phyloP scores from a whole-genome alignment of 2,888 invertebrate genomes.

The Lycia hirtaria region DNA sequence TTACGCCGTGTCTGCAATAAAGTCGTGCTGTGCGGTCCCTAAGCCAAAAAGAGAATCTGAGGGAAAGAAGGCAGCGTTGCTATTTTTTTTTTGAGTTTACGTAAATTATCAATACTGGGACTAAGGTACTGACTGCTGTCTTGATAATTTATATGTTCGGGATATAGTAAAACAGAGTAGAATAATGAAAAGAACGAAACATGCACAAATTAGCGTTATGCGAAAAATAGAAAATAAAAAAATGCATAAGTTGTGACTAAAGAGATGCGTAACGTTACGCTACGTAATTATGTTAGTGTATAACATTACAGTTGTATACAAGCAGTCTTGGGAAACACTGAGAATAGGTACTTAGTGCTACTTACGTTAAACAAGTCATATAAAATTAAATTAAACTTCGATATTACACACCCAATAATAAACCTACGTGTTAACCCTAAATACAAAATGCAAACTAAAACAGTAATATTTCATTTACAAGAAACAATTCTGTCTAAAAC shows the following conservation, averaged over 20 bases:
- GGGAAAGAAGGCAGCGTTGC: too few relatives aligned
- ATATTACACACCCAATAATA: conserved; percentile 74
- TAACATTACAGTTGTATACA: conserved; percentile 82
- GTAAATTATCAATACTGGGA: too few relatives aligned
- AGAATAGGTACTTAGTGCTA: conserved; percentile 83
- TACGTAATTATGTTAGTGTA: conserved; percentile 71
- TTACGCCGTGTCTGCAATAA: too few relatives aligned
- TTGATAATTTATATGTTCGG: too few relatives aligned
- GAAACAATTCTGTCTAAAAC: conserved; percentile 82
- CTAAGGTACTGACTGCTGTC: too few relatives aligned
- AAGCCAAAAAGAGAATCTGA: too few relatives aligned
- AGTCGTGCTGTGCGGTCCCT: too few relatives aligned
- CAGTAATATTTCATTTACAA: conserved; percentile 82
- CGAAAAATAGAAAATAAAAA: conserved; percentile 80
- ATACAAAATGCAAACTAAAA: conserved; percentile 85
- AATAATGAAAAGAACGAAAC: conserved; percentile 61
- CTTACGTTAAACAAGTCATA: conserved; percentile 77
- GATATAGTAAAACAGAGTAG: conserved; percentile 65
- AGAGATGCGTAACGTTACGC: conserved; percentile 68
- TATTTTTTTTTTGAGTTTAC: too few relatives aligned
- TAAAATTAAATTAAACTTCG: conserved; percentile 76
- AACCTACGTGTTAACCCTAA: conserved; percentile 72
- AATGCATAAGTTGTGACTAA: conserved; percentile 84
- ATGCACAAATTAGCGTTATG: conserved; percentile 67
- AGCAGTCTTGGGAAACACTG: conserved; percentile 85